Evolutionary conservation across 2,797 vertebrate genomes (phyloP).

Genomic region (Smutsia gigantea): DNA sequence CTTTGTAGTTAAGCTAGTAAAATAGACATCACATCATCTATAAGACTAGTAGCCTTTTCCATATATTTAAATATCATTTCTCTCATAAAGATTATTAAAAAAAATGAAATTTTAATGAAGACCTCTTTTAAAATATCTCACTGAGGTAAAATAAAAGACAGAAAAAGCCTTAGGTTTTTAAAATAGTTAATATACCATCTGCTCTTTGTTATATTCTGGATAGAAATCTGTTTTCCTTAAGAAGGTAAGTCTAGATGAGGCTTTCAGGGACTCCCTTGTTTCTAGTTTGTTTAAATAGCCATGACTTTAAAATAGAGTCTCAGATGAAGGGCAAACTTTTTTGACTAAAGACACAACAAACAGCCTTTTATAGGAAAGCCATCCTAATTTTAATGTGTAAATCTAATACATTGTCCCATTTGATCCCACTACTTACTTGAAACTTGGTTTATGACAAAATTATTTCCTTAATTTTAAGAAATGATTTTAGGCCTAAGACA

Average conservation of each 20-base stretch:
- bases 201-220: neutral
- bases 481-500: neutral
- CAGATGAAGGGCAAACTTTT: neutral
- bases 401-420: constrained; percentile 5
- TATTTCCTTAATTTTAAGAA: constrained; percentile 39
- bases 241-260: neutral
- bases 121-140: neutral
- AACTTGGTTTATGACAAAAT: constrained; percentile 40
- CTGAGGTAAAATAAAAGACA: neutral
- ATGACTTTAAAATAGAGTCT: neutral
- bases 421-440: constrained; percentile 9
- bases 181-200: neutral
- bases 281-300: neutral
- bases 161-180: neutral
- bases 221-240: constrained; percentile 25
- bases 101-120: constrained; percentile 42
- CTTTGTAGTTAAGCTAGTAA: neutral
- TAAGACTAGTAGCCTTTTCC: constrained; percentile 36
- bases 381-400: neutral
- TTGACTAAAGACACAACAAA: neutral
- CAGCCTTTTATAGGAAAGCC: neutral
- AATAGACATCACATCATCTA: neutral
- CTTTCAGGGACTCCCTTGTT: neutral
- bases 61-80: neutral
- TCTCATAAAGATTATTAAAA: constrained; percentile 26